Evolutionary conservation across 1,140 invertebrate species (phyloP), one percentile per base, ranked within the genome.

Genomic region (Zaprionus nigranus): DNA sequence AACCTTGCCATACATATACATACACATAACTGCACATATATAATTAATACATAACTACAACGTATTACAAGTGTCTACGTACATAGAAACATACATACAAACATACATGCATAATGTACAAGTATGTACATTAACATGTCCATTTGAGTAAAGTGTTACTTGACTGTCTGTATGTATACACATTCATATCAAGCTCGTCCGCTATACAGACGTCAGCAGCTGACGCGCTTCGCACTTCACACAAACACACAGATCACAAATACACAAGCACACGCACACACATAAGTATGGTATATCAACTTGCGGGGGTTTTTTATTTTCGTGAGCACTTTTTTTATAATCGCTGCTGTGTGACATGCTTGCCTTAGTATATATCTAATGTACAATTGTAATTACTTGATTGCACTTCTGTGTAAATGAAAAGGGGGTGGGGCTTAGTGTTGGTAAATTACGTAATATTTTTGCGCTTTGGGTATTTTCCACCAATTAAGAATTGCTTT

Each of bases 401-500:
- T 67, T 54, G 34, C 34, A 26, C 13, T 30, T 24, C 20, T 22
- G 17, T 53, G n/a, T n/a, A 40, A 13, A 22, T n/a, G 26, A 15
- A 24, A 22, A 13, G 9, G 57, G 24, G 22, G 24, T 3, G 5
- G 24, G 3, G 24, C 3, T 22, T 54, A 20, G 46, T 28, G 28
- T 49, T 51, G 15, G 26, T 40, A 72, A 58, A 58, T 65, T 34
- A 57, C 17, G 20, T 20, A 34, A 26, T 20, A 26, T 34, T 65
- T 2, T 20, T 24, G 66, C 51, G 66, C 51, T 28, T 43, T 72
- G 72, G 82, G 43, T 46, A 70, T 72, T 82, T 86, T 87, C 73
- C 80, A 83, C 51, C 20, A 70, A 61, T 75, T 67, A 63, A 57
- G 78, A 87, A 87, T 87, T 82, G 79, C 70, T 54, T 81, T 85